Percentiles rank a stretch among this genome's conserved stretches.
Conservation (phyloP, 2,113 vertebrate species). For the Chauna torquata region DNA sequence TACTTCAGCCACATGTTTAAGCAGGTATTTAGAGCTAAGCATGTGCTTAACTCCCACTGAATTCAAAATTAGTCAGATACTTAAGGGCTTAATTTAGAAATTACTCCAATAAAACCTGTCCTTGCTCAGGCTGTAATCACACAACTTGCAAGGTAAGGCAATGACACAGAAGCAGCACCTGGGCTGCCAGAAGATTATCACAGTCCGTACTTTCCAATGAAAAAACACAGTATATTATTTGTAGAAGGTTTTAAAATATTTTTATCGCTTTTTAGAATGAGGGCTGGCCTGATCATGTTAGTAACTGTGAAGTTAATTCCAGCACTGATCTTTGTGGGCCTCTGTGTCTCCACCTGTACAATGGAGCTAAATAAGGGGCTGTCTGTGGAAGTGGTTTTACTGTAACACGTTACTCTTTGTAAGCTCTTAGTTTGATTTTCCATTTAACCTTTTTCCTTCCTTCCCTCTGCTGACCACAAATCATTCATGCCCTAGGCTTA, state of each 20-base stretch:
- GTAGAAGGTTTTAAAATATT: not conserved
- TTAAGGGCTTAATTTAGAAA: not conserved
- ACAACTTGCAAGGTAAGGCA: not conserved
- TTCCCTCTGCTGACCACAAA: slow-evolving; percentile 10
- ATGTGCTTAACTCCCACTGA: not conserved
- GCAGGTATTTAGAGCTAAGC: not conserved
- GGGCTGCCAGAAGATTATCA: not conserved
- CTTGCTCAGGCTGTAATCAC: not conserved
- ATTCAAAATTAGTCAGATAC: not conserved
- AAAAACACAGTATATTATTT: not conserved
- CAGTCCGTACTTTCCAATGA: not conserved
- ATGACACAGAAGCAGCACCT: not conserved
- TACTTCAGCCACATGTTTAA: not conserved
- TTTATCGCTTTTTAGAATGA: not conserved
- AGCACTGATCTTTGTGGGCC: not conserved
- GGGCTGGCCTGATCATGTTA: not conserved
- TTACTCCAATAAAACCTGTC: not conserved
- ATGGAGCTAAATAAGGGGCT: not conserved
- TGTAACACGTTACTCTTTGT: not conserved
- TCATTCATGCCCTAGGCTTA: not conserved
- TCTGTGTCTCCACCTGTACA: not conserved
- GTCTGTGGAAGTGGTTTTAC: not conserved
- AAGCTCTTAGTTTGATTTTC: not conserved
- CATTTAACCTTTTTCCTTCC: not conserved
- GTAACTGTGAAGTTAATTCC: not conserved